Base-by-base conservation (phyloP, 1,140 invertebrate species). In the Orussus abietinus region DNA sequence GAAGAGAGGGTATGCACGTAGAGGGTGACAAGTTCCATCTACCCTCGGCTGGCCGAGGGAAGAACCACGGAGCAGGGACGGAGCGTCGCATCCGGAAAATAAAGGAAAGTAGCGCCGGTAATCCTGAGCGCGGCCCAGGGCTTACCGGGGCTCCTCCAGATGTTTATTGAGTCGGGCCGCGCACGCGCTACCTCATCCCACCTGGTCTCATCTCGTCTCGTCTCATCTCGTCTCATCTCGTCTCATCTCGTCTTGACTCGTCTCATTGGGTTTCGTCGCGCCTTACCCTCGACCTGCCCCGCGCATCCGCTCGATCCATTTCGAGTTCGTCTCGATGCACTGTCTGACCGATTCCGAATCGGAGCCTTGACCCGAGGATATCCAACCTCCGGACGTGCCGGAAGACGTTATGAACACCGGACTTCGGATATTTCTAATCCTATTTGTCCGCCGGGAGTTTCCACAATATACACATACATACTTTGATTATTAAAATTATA, bases 91-190 rank as follows among this genome's bases (percentile, higher is more conserved):
- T 55, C 45, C 34, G 44, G 49, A 62, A 65, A 64, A 61, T 65
- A 64, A 53, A 64, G 58, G 56, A 58, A 62, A 65, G 62, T 65
- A 59, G 57, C 51, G 40, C 25, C 44, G 42, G 62, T 69, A 67
- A 68, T 69, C 65, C 65, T 66, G 62, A 65, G 57, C 58, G 61
- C 53, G 48, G 64, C 45, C 59, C 50, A 54, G 55, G 57, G 61
- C 57, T 69, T 69, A 68, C 62, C 56, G 39, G 44, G 54, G 56
- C 56, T 66, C 59, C 53, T 55, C 47, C 53, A 57, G 59, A 66
- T 68, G 65, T 68, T 69, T 69, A 68, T 68, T 67, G 65, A 68
- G 62, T 67, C 54, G 51, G 49, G 45, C 43, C 46, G 60, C 62
- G 60, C 63, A 62, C 57, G 58, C 61, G 64, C 57, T 51, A 48